Percentiles rank a stretch among this genome's conserved stretches.
These are phyloP conservation scores for Trissonchulus sp. DNA, from an alignment of 2,888 invertebrate species.

Conservation along the genomic window DNA sequence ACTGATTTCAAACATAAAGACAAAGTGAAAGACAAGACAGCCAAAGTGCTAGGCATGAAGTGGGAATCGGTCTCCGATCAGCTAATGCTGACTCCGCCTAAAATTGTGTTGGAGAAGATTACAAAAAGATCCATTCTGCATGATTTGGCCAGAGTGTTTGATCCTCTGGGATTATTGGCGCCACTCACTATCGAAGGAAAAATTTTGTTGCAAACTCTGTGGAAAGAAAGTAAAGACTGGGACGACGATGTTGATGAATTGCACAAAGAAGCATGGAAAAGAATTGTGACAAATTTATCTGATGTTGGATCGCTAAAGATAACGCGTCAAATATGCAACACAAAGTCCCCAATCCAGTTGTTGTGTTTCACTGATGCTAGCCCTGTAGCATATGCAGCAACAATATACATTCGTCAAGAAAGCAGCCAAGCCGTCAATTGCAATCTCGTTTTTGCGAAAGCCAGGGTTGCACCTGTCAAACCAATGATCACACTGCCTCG, in stretches of 20 bases:
- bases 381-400: not conserved
- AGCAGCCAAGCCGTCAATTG: not conserved
- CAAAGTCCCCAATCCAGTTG: not conserved
- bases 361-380: not conserved
- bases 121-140: not conserved
- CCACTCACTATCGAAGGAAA: not conserved
- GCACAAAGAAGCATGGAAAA: too few relatives aligned
- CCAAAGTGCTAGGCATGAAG: not conserved
- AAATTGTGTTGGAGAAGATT: not conserved
- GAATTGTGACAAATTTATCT: too few relatives aligned
- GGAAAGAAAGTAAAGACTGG: too few relatives aligned
- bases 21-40: not conserved
- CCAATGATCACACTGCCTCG: not conserved
- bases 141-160: not conserved
- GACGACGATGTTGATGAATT: too few relatives aligned
- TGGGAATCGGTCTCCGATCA: not conserved
- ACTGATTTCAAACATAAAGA: not conserved
- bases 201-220: too few relatives aligned
- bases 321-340: too few relatives aligned
- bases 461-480: constrained; percentile 1
- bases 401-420: not conserved
- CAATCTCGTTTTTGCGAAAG: constrained; percentile 10
- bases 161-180: not conserved
- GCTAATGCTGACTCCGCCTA: too few relatives aligned
- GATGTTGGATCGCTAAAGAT: too few relatives aligned